Evolutionary conservation across 2,888 invertebrate genomes (phyloP).

Genomic region (Adelognathus sp.): DNA sequence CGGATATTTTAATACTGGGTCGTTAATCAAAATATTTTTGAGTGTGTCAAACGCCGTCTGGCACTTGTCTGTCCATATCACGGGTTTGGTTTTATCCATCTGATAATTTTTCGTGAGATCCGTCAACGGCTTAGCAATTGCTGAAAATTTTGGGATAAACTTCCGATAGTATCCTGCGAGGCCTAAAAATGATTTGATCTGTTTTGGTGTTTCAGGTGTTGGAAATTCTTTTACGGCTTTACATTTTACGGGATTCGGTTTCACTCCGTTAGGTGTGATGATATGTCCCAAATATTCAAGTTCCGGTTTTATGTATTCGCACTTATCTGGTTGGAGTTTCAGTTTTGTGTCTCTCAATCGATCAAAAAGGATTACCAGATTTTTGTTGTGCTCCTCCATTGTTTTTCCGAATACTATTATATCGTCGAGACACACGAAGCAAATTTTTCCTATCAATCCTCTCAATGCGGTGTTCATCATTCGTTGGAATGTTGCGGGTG

Average conservation of each 20-base stretch:
- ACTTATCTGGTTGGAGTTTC: conserved; percentile 59
- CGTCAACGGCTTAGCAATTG: conserved; percentile 44
- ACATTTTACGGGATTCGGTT: conserved; percentile 61
- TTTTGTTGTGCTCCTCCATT: conserved; percentile 51
- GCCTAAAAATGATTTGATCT: conserved; percentile 62
- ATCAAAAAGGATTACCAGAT: conserved; percentile 47
- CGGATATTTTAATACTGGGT: conserved; percentile 64
- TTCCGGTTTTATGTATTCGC: conserved; percentile 58
- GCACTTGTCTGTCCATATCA: conserved; percentile 31
- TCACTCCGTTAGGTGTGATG: conserved; percentile 57
- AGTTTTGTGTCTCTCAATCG: conserved; percentile 46
- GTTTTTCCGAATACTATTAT: conserved; percentile 52
- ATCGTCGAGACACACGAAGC: conserved; percentile 59
- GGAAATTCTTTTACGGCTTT: conserved; percentile 58
- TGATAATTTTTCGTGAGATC: conserved; percentile 33
- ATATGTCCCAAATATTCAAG: conserved; percentile 61
- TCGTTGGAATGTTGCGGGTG: conserved; percentile 45
- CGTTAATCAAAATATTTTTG: conserved; percentile 5
- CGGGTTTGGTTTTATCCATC: conserved; percentile 12
- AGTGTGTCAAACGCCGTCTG: conserved; percentile 29
- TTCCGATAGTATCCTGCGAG: too few species aligned
- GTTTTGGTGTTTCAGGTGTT: conserved; percentile 56
- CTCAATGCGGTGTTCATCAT: conserved; percentile 47
- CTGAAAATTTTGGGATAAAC: conserved; percentile 61
- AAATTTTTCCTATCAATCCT: conserved; percentile 43